Conservation (phyloP, 2,888 invertebrate genomes). For the Macroteleia sp. region DNA sequence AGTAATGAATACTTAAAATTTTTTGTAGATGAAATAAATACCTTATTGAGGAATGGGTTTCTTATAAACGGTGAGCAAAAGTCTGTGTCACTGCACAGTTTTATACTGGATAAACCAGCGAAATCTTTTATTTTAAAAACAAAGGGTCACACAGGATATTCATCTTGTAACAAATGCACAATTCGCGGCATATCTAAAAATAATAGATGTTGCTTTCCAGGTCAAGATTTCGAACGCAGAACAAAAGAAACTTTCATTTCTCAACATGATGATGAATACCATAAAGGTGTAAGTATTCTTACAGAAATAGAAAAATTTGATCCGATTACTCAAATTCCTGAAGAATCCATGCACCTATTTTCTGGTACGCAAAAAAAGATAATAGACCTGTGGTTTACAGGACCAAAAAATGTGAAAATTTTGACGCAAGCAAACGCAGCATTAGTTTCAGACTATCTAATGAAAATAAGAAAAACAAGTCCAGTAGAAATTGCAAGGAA, state of each 20-base stretch:
- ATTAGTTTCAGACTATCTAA: too few relatives aligned
- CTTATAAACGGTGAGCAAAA: not conserved
- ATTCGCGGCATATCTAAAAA: conserved; percentile 4
- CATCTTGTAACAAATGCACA: conserved; percentile 13
- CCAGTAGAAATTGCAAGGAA: too few relatives aligned
- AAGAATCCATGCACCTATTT: conserved; percentile 23
- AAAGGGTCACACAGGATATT: conserved; percentile 24
- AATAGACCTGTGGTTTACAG: conserved; percentile 11
- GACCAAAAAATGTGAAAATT: not conserved
- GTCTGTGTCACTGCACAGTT: conserved; percentile 1
- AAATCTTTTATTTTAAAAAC: conserved; percentile 24
- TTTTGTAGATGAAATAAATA: conserved; percentile 1
- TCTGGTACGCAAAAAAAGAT: conserved; percentile 13
- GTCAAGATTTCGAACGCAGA: not conserved
- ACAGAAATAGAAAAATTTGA: conserved; percentile 5
- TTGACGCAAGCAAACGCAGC: too few relatives aligned
- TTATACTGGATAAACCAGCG: conserved; percentile 27
- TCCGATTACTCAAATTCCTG: conserved; percentile 12
- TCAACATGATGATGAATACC: conserved; percentile 1
- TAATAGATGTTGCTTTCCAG: not conserved
- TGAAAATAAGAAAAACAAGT: too few relatives aligned
- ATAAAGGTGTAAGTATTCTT: conserved; percentile 7
- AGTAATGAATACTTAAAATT: too few relatives aligned
- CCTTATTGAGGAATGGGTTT: not conserved
- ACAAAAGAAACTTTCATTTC: not conserved